Conservation (phyloP, 2,888 invertebrate genomes). For the Oscheius sp. region DNA sequence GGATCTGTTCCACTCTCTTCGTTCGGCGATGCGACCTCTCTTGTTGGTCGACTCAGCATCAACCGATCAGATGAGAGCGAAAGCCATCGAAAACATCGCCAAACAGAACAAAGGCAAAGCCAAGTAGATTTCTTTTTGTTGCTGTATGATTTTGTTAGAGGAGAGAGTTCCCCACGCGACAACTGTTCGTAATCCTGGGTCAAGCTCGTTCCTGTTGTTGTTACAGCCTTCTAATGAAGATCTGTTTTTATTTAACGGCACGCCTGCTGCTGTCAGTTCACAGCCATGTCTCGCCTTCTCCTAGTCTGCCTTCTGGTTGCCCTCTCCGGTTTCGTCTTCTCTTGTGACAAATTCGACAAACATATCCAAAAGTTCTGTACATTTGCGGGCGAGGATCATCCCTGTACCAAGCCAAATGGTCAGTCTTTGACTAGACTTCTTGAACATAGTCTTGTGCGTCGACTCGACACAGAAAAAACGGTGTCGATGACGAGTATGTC, state of each 20-base stretch:
- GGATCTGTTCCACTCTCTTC: constrained; percentile 58
- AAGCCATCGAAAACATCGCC: constrained; percentile 59
- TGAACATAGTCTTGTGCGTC: too few relatives aligned
- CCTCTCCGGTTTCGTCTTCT: not conserved
- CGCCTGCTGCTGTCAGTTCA: constrained; percentile 11
- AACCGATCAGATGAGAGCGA: constrained; percentile 56
- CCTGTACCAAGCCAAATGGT: constrained; percentile 47
- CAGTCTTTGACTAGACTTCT: not conserved
- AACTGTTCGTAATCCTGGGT: constrained; percentile 9
- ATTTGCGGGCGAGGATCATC: constrained; percentile 47
- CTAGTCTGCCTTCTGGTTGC: not conserved
- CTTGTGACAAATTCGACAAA: constrained; percentile 42
- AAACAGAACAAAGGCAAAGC: constrained; percentile 37
- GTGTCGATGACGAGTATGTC: too few relatives aligned
- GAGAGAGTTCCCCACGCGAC: constrained; percentile 1
- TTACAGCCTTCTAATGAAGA: constrained; percentile 31
- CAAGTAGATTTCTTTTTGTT: constrained; percentile 17
- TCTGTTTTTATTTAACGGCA: constrained; percentile 23
- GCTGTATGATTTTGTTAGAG: constrained; percentile 1
- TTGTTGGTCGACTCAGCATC: constrained; percentile 57
- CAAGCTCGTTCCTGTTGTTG: constrained; percentile 22
- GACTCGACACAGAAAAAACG: too few relatives aligned
- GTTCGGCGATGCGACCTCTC: constrained; percentile 52
- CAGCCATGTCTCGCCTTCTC: constrained; percentile 19
- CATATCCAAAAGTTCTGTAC: constrained; percentile 54